Evolutionary conservation across 2,797 vertebrate genomes (phyloP), one percentile per base, ranked within the genome.

Genomic region (Arctocebus calabarensis): DNA sequence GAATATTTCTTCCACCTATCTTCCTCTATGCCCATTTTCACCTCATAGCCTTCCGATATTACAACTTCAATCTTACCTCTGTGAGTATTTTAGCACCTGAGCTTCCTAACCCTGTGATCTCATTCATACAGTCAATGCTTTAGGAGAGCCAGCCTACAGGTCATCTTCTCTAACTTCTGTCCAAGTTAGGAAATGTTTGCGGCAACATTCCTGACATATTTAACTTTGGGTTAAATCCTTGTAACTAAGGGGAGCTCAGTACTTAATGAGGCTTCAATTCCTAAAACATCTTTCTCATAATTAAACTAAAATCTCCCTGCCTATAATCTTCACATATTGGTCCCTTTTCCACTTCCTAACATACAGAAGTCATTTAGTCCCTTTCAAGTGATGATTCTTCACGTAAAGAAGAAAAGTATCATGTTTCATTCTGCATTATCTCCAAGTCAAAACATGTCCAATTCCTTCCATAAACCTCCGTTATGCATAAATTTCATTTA

Each of bases 111-210:
- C 27, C 13, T 40, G 29, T 59, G 7, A 85, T 43, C 34, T 85
- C 62, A 88, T 23, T 77, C 66, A 70, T 43, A 89, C 32, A 61
- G 79, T 3, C 59, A 90, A 82, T 68, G 87, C 27, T 91, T 88
- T 23, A 4, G 9, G 64, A 88, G 2, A 34, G 23, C 0, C 11
- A 77, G 55, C 7, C 64, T 78, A 83, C 20, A 84, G 8, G 79
- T 83, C 5, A 5, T 64, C n/a, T 37, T 74, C 14, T 68, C 22
- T 83, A 94, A 45, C 25, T 7, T 66, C 27, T 8, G 90, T 5
- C 25, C 16, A 79, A 74, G 66, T 92, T 84, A 71, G 29, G 32
- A 3, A 92, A 95, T 77, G 32, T 62, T 32, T 84, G 13, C 37
- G 29, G 25, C 25, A 59, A 84, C 77, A 74, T 77, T 71, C 14